Base-by-base conservation (phyloP, 1,140 invertebrate genomes). In the Chelonus insularis region DNA sequence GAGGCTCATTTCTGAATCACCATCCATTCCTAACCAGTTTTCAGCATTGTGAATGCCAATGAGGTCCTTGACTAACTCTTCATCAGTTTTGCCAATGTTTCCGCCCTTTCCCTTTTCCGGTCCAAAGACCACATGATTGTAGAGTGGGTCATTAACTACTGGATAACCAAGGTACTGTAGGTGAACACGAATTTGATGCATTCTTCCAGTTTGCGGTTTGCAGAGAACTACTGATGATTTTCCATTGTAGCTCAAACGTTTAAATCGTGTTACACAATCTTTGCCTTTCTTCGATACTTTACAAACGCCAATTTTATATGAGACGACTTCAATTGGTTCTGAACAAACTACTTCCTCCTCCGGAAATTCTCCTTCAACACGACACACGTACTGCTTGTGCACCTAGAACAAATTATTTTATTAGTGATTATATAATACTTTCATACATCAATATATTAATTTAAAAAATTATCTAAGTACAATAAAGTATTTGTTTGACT, bases 171-270 rank as follows among this genome's bases (percentile, higher is more conserved):
- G 84, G 81, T 93, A 99, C 77, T 99, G 97, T 34, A 99, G 86
- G 82, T 99, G 97, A n/a, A 99, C 95, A 62, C 97, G 86, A 63
- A 99, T 99, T 81, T 99, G 97, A 81, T 99, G 97, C 89, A 98
- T 99, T 62, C 97, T 84, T 0, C 97, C 97, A 1, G 97, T 98
- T 68, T 92, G 89, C 0, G 97, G 95, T 69, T 90, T 89, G 81
- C 96, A 98, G 14, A 92, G 83, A 1, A 99, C 95, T 18, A 99
- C 92, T 71, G 95, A 98, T 0, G 93, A 92, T 70, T 90, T 91
- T 4, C 84, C 84, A 82, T 97, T 95, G 79, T 85, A 91, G 55
- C 92, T 94, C 7, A 99, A 77, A 72, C 91, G 87, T 75, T 94
- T 88, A 84, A 99, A 97, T 56, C 89, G 87, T 0, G 96, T 98